Evolutionary conservation across 2,797 vertebrate genomes (phyloP).

Genomic region (Pangasius krempfi): DNA sequence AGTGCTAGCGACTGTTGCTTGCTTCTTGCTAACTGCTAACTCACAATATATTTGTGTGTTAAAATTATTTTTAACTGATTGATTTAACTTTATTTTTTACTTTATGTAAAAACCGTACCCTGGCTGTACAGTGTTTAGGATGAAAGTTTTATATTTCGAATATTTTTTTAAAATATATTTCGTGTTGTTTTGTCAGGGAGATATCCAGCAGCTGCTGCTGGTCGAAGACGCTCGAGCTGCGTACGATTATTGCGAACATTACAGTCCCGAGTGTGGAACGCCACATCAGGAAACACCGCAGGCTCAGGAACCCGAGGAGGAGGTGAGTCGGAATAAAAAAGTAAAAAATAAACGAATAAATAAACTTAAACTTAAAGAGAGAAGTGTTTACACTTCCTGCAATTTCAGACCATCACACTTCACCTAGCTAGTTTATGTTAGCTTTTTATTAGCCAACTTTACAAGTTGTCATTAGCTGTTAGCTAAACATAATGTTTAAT

Average conservation of each 20-base stretch:
- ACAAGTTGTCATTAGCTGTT: not conserved
- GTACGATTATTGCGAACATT: constrained; percentile 96
- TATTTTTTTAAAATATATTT: too few relatives aligned
- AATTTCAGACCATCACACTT: not conserved
- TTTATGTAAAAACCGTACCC: too few relatives aligned
- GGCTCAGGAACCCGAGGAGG: constrained; percentile 88
- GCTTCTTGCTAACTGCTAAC: not conserved
- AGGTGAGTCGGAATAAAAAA: constrained; percentile 70
- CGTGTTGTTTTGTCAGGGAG: constrained; percentile 79
- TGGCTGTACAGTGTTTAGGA: not conserved
- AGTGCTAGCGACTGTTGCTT: not conserved
- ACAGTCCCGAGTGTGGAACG: constrained; percentile 94
- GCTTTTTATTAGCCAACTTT: not conserved
- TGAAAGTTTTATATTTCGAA: not conserved
- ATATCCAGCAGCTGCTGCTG: constrained; percentile 96
- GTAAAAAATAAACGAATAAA: not conserved
- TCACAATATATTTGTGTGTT: not conserved
- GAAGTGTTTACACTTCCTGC: not conserved
- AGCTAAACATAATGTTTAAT: not conserved
- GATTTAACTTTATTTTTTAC: too few relatives aligned
- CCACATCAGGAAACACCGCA: constrained; percentile 86
- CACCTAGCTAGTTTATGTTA: not conserved
- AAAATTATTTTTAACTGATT: too few relatives aligned
- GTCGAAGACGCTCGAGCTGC: constrained; percentile 90
- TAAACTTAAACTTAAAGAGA: not conserved